Base-by-base conservation (phyloP, 1,140 invertebrate species). In the Chionoecetes opilio region DNA sequence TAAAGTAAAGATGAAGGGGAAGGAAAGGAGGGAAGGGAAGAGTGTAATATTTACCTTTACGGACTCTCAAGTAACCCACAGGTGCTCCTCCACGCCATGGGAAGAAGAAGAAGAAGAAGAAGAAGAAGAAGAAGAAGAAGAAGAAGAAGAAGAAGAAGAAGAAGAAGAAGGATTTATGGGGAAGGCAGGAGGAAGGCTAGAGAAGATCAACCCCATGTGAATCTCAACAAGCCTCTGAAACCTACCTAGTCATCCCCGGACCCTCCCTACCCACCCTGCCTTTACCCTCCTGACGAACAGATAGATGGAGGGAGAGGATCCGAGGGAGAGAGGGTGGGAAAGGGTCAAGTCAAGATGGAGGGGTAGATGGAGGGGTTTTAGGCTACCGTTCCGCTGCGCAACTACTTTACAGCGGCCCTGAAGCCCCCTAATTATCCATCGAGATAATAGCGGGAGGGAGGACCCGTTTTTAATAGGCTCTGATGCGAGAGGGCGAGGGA, bases 381-480 rank as follows among this genome's bases (percentile, higher is more conserved):
- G 84, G 84, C 84, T 86, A 86, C 84, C 32, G 35, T 34, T 86
- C 35, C 32, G 11, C 35, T 11, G 29, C 35, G 35, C 35, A 31
- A 38, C 35, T 86, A 32, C 84, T 34, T 86, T 31, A 31, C 35
- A 9, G 14, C 14, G 35, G 84, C n/a, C 6, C 32, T 17, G 84
- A 32, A 14, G 84, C 32, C n/a, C 32, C 84, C 35, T 34, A 86
- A 86, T 86, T 86, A 86, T 86, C 84, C 84, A 34, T 86, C 32
- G 84, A 86, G 84, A 38, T 86, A 86, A 34, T 86, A 32, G 84
- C 17, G 35, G 32, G 35, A 17, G 84, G 84, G 35, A 35, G 29
- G 84, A 86, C 84, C 84, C 32, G 84, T 38, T 86, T 86, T 86
- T 86, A 86, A 86, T 86, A 86, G 35, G 84, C 6, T 14, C 84